A percentile compares a stretch with the other conserved stretches of the same genome.
Conservation (phyloP, 2,113 vertebrate species). For the Paracanthobrama guichenoti region DNA sequence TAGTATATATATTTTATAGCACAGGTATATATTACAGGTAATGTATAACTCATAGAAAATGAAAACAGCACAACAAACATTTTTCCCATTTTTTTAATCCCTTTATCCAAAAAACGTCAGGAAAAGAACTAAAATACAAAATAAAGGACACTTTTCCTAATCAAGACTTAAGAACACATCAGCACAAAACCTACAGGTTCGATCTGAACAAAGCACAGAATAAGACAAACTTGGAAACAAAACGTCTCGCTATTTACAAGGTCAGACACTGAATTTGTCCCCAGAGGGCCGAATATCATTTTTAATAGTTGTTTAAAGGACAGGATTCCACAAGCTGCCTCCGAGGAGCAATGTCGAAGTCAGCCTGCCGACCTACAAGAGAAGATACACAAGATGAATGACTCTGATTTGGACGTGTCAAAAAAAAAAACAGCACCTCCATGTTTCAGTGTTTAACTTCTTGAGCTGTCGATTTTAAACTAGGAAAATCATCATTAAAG, state of each 20-base stretch:
- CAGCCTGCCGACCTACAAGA: conserved; percentile 61
- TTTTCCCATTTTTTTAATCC: conserved; percentile 62
- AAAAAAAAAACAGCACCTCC: conserved; percentile 56
- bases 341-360: conserved; percentile 56
- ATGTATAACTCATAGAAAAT: neutral
- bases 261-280: conserved; percentile 71
- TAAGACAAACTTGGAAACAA: conserved; percentile 66
- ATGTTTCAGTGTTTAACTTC: conserved; percentile 67
- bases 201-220: conserved; percentile 54
- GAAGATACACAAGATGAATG: conserved; percentile 50
- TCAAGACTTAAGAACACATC: conserved; percentile 58
- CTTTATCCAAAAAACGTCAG: conserved; percentile 60
- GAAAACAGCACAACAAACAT: neutral
- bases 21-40: neutral
- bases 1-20: neutral
- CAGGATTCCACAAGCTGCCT: conserved; percentile 64
- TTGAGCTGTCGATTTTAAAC: conserved; percentile 67
- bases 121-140: conserved; percentile 52
- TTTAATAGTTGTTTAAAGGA: conserved; percentile 60
- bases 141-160: conserved; percentile 58
- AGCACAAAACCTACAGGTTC: conserved; percentile 57
- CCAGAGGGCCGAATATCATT: conserved; percentile 52
- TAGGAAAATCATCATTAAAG: conserved; percentile 70
- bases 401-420: conserved; percentile 27
- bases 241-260: conserved; percentile 84